phyloP scores from a whole-genome alignment of 2,797 vertebrate genomes.

The Clarias fuscus region DNA sequence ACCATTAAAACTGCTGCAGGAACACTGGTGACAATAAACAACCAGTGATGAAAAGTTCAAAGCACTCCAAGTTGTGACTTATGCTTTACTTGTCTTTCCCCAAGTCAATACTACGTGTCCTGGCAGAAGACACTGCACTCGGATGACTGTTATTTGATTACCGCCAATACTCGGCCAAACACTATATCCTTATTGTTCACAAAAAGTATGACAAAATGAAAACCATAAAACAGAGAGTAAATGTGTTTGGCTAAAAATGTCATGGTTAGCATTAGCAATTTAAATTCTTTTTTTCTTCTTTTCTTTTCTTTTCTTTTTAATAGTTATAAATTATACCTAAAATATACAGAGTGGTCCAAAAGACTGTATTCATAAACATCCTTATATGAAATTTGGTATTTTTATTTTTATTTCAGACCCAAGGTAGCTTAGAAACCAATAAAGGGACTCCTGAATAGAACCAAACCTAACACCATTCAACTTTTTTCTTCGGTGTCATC shows the following conservation, averaged over 20 bases:
- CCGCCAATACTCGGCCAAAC: neutral
- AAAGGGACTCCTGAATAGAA: no score
- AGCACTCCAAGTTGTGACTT: conserved; percentile 15
- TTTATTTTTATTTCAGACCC: no score
- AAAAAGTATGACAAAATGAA: neutral
- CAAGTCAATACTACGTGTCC: neutral
- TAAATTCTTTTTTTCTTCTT: neutral
- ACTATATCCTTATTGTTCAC: neutral
- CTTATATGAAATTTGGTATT: no score
- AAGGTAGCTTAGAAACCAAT: no score
- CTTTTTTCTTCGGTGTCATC: no score
- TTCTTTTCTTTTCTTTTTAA: neutral
- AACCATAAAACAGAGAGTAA: neutral
- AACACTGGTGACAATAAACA: conserved; percentile 38
- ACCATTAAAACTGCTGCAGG: conserved; percentile 47
- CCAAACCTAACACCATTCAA: no score
- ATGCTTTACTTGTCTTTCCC: neutral
- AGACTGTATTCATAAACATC: no score
- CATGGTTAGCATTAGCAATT: neutral
- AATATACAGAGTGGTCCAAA: no score
- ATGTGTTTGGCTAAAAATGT: neutral
- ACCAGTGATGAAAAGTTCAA: conserved; percentile 32
- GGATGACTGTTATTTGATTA: neutral
- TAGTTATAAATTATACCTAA: neutral
- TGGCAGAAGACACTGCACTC: conserved; percentile 1